These are phyloP conservation scores for Orycteropus afer DNA, from an alignment of 2,113 vertebrate species.

Conservation along the genomic window DNA sequence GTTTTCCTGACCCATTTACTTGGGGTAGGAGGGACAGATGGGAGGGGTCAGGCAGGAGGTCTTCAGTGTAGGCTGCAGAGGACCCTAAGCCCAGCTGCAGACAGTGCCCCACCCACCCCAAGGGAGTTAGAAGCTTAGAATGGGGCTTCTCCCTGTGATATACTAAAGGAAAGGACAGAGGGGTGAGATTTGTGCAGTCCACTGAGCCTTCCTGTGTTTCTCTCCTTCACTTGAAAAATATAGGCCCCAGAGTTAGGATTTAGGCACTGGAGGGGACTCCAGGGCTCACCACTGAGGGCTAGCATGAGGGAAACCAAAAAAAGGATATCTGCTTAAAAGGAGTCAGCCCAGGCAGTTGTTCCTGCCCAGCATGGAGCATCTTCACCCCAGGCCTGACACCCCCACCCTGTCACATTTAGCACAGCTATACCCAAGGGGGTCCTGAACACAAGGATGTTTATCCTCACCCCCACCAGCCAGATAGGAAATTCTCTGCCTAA, in stretches of 20 bases:
- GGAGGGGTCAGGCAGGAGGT: rapidly evolving
- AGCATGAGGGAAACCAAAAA: neutral
- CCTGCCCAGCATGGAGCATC: neutral
- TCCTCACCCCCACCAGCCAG: rapidly evolving
- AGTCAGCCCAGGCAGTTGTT: neutral
- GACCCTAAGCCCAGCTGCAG: neutral
- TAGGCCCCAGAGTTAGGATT: neutral
- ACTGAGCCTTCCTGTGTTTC: neutral
- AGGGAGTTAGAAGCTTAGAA: neutral
- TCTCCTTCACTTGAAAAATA: neutral
- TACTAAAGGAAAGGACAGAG: neutral
- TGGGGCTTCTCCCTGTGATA: neutral
- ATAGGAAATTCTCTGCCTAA: neutral
- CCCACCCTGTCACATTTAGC: neutral
- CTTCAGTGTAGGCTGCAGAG: neutral
- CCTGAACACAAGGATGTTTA: neutral
- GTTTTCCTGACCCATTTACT: neutral
- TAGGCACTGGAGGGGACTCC: rapidly evolving
- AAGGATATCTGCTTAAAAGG: neutral
- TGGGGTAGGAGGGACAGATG: rapidly evolving
- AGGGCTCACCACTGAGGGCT: neutral
- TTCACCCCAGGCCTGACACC: rapidly evolving
- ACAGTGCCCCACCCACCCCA: neutral
- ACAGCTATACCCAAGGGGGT: rapidly evolving
- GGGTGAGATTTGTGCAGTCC: rapidly evolving